Conservation (phyloP, 2,797 vertebrate species). For the Danio kyathit region DNA sequence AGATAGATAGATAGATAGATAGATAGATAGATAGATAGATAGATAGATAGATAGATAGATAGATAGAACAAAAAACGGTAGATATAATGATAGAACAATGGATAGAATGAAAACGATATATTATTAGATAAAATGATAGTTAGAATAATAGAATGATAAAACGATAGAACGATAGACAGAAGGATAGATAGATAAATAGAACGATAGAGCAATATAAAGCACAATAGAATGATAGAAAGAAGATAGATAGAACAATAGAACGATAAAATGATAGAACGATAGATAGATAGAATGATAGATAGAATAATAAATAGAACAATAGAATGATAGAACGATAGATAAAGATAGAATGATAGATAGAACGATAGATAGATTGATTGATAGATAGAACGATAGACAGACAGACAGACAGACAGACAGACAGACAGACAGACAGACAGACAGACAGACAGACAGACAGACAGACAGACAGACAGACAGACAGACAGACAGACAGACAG, state of each 20-base stretch:
- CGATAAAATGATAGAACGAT: neutral
- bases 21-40: neutral
- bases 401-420: neutral
- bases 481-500: constrained; percentile 1
- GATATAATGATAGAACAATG: too few relatives aligned
- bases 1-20: neutral
- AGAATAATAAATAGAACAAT: neutral
- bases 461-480: constrained; percentile 19
- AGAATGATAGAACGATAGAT: neutral
- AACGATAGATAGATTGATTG: neutral
- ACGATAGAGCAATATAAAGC: too few relatives aligned
- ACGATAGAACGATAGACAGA: neutral
- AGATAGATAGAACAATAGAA: neutral
- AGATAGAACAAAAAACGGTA: too few relatives aligned
- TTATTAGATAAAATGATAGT: too few relatives aligned
- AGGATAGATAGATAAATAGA: neutral
- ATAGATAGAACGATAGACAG: neutral
- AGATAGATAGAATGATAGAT: neutral
- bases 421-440: neutral
- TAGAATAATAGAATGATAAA: too few relatives aligned
- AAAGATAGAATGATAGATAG: neutral
- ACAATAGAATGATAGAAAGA: too few relatives aligned
- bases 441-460: neutral
- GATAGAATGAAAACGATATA: too few relatives aligned
- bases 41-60: neutral